These are phyloP conservation scores for Octodonta nipae DNA, from an alignment of 2,888 invertebrate species.

Conservation along the genomic window DNA sequence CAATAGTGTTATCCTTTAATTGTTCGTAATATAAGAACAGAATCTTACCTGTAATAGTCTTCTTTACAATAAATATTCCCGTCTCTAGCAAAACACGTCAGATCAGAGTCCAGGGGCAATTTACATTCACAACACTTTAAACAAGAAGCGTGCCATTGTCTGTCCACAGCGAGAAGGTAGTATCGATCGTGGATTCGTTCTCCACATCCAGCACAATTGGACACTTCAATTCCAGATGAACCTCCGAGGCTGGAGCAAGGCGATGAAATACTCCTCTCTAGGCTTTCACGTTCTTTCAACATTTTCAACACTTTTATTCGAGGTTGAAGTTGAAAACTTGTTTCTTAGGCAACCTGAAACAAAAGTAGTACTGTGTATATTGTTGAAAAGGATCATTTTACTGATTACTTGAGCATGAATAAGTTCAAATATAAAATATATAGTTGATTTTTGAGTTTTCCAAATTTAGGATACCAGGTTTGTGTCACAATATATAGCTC, in stretches of 20 bases:
- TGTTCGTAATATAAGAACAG: no score
- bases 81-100: slow-evolving; percentile 79
- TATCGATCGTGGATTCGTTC: slow-evolving; percentile 45
- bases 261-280: slow-evolving; percentile 37
- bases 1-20: no score
- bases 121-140: slow-evolving; percentile 76
- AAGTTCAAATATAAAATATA: no score
- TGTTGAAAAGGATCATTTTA: no score
- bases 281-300: slow-evolving; percentile 56
- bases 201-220: slow-evolving; percentile 48
- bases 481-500: no score
- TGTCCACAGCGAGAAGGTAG: slow-evolving; percentile 72
- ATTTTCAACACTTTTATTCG: slow-evolving; percentile 37
- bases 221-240: slow-evolving; percentile 29
- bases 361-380: no score
- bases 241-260: slow-evolving; percentile 35
- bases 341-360: no score
- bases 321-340: no score
- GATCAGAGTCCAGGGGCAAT: slow-evolving; percentile 68
- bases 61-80: slow-evolving; percentile 88
- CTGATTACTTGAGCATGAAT: no score
- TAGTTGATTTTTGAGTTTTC: no score
- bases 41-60: slow-evolving; percentile 76
- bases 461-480: no score
- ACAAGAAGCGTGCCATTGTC: slow-evolving; percentile 80